These are phyloP conservation scores for Lithophane leautieri DNA, from an alignment of 2,888 invertebrate genomes.

Conservation along the genomic window DNA sequence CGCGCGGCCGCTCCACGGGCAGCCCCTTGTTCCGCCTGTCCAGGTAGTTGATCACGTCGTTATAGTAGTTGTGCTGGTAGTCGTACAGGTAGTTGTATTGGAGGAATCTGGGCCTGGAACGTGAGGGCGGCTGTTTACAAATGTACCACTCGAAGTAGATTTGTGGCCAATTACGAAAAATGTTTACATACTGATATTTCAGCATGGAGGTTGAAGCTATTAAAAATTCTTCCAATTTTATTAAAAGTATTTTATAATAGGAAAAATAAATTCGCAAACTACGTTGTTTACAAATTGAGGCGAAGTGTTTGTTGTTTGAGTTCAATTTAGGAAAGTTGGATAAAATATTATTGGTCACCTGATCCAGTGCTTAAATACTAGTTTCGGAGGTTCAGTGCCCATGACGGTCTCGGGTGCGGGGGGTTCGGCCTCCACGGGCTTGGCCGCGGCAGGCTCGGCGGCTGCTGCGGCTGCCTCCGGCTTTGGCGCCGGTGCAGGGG, in stretches of 20 bases:
- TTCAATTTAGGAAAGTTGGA: conserved; percentile 3
- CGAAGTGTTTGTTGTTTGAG: conserved; percentile 18
- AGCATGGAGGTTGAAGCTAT: neutral
- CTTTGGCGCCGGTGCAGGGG: conserved; percentile 74
- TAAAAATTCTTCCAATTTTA: neutral
- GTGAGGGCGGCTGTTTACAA: conserved; percentile 48
- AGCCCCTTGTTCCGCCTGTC: conserved; percentile 94
- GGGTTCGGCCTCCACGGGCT: conserved; percentile 85
- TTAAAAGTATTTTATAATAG: neutral
- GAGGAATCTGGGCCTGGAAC: conserved; percentile 93
- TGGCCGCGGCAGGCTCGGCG: conserved; percentile 75
- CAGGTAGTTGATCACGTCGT: conserved; percentile 95
- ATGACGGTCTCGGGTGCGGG: conserved; percentile 83
- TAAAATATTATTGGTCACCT: conserved; percentile 85
- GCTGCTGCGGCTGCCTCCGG: conserved; percentile 72
- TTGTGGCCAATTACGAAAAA: conserved; percentile 1
- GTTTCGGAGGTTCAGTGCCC: conserved; percentile 91
- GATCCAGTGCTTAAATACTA: conserved; percentile 95
- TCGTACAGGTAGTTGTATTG: conserved; percentile 96
- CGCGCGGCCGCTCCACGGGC: conserved; percentile 93
- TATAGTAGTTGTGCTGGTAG: conserved; percentile 96
- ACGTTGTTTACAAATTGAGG: conserved; percentile 23
- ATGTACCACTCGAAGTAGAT: conserved; percentile 20
- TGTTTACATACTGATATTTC: conserved; percentile 1
- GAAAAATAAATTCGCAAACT: neutral